Evolutionary conservation across 1,140 invertebrate species (phyloP).

Genomic region (Drosophila suzukii): DNA sequence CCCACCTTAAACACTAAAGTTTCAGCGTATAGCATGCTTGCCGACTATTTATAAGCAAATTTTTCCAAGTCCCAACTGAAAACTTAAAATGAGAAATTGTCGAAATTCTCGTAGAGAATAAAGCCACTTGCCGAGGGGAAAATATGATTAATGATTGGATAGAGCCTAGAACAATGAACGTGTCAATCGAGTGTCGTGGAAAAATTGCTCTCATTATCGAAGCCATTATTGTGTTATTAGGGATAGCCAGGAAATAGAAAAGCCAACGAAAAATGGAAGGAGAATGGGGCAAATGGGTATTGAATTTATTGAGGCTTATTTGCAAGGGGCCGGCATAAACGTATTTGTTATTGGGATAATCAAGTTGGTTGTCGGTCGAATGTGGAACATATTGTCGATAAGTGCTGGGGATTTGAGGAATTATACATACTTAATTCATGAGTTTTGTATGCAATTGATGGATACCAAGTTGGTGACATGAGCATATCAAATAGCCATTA

Average conservation of each 20-base stretch:
- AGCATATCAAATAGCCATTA: constrained; percentile 6
- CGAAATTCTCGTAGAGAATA: constrained; percentile 10
- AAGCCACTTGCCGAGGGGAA: constrained; percentile 13
- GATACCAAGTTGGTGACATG: constrained; percentile 14
- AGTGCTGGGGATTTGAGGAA: constrained; percentile 18
- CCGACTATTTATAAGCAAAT: constrained; percentile 34
- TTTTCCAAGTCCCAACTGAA: constrained; percentile 18
- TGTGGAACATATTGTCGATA: constrained; percentile 18
- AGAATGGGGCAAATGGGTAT: constrained; percentile 5
- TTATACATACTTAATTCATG: constrained; percentile 24
- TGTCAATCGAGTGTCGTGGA: constrained; percentile 54
- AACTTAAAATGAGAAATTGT: constrained; percentile 48
- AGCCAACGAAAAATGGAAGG: constrained; percentile 13
- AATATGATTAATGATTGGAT: constrained; percentile 54
- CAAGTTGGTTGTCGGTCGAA: constrained; percentile 10
- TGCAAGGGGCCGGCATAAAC: constrained; percentile 14
- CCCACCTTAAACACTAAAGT: constrained; percentile 18
- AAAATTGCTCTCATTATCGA: constrained; percentile 52
- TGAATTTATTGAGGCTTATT: constrained; percentile 58
- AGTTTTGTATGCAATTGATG: constrained; percentile 14
- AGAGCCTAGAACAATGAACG: constrained; percentile 44
- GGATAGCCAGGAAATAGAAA: constrained; percentile 29
- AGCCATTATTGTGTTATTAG: constrained; percentile 48
- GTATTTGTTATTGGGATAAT: constrained; percentile 25
- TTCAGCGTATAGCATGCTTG: constrained; percentile 35